Conservation (phyloP, 2,113 vertebrate genomes). For the Sciurus niger region DNA sequence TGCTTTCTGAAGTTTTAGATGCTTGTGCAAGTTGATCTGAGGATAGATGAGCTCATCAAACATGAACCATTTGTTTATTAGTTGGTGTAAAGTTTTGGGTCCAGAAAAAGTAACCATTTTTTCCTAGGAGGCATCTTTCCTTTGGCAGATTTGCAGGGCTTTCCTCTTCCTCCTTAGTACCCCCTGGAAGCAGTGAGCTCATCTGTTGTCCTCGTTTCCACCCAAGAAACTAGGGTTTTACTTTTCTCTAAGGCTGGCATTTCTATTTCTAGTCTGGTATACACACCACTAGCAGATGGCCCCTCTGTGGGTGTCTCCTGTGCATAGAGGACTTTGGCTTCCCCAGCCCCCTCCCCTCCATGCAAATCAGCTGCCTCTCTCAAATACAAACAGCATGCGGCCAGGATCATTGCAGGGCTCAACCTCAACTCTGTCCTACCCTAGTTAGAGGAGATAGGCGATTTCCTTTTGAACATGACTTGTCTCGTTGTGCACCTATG, state of each 20-base stretch:
- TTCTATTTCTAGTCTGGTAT: not conserved
- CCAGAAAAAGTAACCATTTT: not conserved
- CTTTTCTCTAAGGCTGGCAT: not conserved
- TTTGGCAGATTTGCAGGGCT: not conserved
- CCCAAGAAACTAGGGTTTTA: not conserved
- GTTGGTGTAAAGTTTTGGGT: not conserved
- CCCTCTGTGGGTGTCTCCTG: too few species aligned
- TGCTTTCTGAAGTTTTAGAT: not conserved
- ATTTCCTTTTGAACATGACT: not conserved
- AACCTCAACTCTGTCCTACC: not conserved
- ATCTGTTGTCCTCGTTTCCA: not conserved
- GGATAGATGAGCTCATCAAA: not conserved
- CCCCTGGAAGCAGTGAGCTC: not conserved
- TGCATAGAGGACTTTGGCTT: not conserved
- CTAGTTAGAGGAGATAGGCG: not conserved
- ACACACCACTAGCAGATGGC: not conserved
- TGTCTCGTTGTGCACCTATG: not conserved
- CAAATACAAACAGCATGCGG: not conserved
- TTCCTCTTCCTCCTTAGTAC: not conserved
- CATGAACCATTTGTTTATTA: not conserved
- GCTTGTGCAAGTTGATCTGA: not conserved
- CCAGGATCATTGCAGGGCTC: not conserved
- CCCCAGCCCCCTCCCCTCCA: too few species aligned
- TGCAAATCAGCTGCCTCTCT: not conserved
- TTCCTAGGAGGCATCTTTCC: not conserved